Evolutionary conservation across 2,113 vertebrate species (phyloP).

Genomic region (Dipodomys spectabilis): DNA sequence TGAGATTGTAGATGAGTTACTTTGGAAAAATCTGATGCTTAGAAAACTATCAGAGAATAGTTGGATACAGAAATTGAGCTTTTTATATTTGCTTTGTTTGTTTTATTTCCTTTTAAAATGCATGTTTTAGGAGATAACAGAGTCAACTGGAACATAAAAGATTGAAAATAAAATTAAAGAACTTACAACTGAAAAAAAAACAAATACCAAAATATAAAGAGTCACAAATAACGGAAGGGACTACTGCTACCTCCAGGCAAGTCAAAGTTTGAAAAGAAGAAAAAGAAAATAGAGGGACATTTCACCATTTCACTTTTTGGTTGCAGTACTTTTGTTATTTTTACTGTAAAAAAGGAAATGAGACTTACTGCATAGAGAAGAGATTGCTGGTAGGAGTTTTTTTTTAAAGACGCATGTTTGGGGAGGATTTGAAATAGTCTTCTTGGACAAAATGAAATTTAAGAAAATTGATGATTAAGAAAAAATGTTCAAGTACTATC

Average conservation of each 20-base stretch:
- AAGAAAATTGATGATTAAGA: background rate
- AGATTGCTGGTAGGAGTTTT: background rate
- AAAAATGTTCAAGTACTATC: background rate
- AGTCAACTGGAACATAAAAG: background rate
- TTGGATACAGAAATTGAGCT: background rate
- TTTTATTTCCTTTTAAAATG: background rate
- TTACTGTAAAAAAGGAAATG: background rate
- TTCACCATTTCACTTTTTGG: background rate
- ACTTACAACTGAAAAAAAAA: background rate
- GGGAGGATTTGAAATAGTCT: background rate
- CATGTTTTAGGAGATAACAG: background rate
- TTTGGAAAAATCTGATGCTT: background rate
- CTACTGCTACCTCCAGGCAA: background rate
- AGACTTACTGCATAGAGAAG: background rate
- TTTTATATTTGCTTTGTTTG: background rate
- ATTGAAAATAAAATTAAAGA: background rate
- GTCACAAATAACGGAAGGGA: background rate
- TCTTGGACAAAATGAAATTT: background rate
- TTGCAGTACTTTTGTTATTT: background rate
- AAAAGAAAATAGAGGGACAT: background rate
- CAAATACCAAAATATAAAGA: background rate
- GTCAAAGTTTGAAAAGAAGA: background rate
- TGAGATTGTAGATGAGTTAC: background rate
- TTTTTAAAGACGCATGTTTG: background rate
- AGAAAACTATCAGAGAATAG: background rate